Evolutionary conservation across 2,888 invertebrate species (phyloP).

Genomic region (Micropterix aruncella): DNA sequence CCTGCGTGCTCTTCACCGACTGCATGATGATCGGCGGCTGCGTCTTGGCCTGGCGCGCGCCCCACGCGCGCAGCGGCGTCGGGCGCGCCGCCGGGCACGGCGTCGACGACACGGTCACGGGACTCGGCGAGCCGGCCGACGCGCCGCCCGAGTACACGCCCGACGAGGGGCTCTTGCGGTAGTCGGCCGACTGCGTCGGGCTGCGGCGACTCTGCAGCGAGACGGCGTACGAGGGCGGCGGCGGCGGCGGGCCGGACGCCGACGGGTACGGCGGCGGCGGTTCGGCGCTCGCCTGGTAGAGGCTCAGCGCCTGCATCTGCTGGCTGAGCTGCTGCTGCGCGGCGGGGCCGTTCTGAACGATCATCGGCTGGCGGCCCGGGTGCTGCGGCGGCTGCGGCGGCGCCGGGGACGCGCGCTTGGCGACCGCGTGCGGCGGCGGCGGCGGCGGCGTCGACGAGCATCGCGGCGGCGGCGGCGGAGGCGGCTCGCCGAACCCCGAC

Average conservation of each 20-base stretch:
- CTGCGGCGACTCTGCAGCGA: constrained; percentile 80
- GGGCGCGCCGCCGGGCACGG: constrained; percentile 55
- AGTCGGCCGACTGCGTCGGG: constrained; percentile 70
- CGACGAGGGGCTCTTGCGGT: constrained; percentile 74
- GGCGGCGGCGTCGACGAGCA: constrained; percentile 55
- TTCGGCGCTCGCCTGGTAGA: constrained; percentile 51
- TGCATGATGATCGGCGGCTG: constrained; percentile 95
- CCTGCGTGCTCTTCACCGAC: constrained; percentile 90
- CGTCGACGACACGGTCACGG: constrained; percentile 54
- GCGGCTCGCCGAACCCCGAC: constrained; percentile 45
- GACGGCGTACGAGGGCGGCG: constrained; percentile 74
- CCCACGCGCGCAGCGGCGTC: constrained; percentile 73
- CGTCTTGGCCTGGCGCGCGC: constrained; percentile 74
- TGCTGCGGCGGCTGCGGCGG: constrained; percentile 47
- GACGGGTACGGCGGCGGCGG: constrained; percentile 59
- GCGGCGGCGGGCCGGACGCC: constrained; percentile 49
- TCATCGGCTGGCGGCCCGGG: constrained; percentile 57
- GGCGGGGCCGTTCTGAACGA: constrained; percentile 67
- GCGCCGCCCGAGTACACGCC: constrained; percentile 76
- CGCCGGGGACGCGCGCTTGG: constrained; percentile 50
- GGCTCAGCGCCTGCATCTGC: constrained; percentile 74
- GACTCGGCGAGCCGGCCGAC: constrained; percentile 73
- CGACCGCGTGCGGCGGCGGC: constrained; percentile 56
- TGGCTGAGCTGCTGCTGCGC: constrained; percentile 77
- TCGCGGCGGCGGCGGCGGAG: constrained; percentile 63